Evolutionary conservation across 2,888 invertebrate genomes (phyloP).

Genomic region (Athalia cordata): DNA sequence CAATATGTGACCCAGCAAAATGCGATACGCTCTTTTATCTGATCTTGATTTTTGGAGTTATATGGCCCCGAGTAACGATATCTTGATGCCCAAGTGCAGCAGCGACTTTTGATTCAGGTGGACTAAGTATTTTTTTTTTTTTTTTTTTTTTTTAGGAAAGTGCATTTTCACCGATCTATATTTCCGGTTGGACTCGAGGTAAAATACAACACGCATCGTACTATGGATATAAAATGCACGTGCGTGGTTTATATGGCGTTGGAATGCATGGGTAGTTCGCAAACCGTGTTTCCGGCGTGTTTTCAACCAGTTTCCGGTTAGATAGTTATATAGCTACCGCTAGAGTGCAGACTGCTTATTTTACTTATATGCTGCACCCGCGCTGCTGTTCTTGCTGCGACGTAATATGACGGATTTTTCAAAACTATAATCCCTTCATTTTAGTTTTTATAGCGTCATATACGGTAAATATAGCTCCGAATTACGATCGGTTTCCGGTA

Average conservation of each 20-base stretch:
- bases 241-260: not conserved
- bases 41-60: not conserved
- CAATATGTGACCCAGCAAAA: not conserved
- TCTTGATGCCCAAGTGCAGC: conserved; percentile 10
- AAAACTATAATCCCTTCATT: conserved; percentile 19
- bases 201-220: not conserved
- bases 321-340: not conserved
- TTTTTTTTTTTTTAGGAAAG: not conserved
- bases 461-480: not conserved
- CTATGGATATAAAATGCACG: conserved; percentile 1
- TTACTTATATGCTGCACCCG: no score
- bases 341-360: no score
- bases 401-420: conserved; percentile 5
- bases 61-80: conserved; percentile 1
- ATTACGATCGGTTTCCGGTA: conserved; percentile 34
- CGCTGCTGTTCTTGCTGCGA: no score
- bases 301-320: conserved; percentile 16
- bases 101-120: no score
- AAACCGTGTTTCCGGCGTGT: conserved; percentile 40
- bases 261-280: conserved; percentile 15
- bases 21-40: not conserved
- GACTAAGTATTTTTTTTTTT: not conserved
- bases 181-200: no score
- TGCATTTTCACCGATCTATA: not conserved
- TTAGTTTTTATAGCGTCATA: conserved; percentile 10